Percentiles rank a stretch among this genome's conserved stretches.
phyloP scores from a whole-genome alignment of 64 coral and sea anemone genomes.

The Stichodactyla mertensii region DNA sequence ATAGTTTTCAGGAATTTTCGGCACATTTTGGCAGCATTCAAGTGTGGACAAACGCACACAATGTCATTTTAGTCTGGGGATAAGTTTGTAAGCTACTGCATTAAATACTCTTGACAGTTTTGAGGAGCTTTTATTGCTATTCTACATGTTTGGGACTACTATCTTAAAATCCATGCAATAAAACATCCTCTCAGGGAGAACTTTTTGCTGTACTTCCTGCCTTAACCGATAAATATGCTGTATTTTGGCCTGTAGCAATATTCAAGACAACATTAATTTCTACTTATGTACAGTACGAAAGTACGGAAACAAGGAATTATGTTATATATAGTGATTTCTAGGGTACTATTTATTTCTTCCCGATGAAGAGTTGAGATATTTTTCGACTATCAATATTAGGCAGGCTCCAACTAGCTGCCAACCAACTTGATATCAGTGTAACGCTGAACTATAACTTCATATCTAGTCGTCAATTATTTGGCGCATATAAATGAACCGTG shows the following conservation, averaged over 20 bases:
- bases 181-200: not conserved
- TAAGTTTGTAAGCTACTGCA: not conserved
- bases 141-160: not conserved
- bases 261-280: not conserved
- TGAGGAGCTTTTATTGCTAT: not conserved
- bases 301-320: constrained; percentile 2
- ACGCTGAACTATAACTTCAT: not conserved
- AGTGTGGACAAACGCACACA: not conserved
- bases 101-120: not conserved
- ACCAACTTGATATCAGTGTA: not conserved
- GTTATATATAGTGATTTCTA: not conserved
- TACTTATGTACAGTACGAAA: not conserved
- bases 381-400: not conserved
- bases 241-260: not conserved
- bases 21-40: not conserved
- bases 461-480: no score
- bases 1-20: not conserved
- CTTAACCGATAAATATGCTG: not conserved
- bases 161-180: constrained; percentile 1
- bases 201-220: not conserved
- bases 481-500: no score
- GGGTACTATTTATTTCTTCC: not conserved
- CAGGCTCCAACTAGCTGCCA: not conserved
- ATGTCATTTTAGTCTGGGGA: not conserved
- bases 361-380: not conserved